Percentiles rank a stretch among this genome's conserved stretches.
Evolutionary conservation across 2,797 vertebrate genomes (phyloP).

Genomic region (Capromys pilorides): DNA sequence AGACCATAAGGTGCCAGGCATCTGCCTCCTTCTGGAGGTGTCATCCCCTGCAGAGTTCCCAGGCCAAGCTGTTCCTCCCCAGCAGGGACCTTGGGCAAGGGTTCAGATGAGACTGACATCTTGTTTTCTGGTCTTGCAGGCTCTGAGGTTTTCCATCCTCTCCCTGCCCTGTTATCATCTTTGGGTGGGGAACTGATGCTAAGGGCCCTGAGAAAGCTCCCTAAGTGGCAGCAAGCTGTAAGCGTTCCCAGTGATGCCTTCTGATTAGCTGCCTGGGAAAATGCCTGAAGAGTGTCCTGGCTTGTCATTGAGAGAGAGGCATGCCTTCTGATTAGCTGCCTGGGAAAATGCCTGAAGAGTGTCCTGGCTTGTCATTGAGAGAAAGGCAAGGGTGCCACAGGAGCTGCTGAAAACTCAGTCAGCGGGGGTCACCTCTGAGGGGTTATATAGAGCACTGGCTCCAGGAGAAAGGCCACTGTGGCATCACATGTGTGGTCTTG

Average conservation of each 20-base stretch:
- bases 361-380: conserved; percentile 77
- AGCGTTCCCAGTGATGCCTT: conserved; percentile 89
- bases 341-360: conserved; percentile 83
- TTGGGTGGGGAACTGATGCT: conserved; percentile 79
- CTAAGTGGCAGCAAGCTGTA: conserved; percentile 89
- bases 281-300: conserved; percentile 66
- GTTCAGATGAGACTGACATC: conserved; percentile 55
- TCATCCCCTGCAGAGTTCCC: not conserved
- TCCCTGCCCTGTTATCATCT: conserved; percentile 77
- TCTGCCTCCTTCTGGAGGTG: not conserved
- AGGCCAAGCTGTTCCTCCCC: not conserved
- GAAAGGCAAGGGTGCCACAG: conserved; percentile 62
- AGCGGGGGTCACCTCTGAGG: conserved; percentile 55
- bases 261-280: conserved; percentile 86
- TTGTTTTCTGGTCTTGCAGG: not conserved
- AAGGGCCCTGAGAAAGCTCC: conserved; percentile 83
- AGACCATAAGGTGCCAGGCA: not conserved
- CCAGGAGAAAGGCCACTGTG: not conserved
- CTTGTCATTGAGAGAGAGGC: no score
- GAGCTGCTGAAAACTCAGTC: conserved; percentile 78
- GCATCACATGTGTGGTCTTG: not conserved
- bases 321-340: conserved; percentile 86
- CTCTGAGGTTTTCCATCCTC: conserved; percentile 40
- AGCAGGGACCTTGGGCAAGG: not conserved
- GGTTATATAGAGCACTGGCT: conserved; percentile 70